phyloP scores from a whole-genome alignment of 2,797 vertebrate species.

The Myotis vivesi region DNA sequence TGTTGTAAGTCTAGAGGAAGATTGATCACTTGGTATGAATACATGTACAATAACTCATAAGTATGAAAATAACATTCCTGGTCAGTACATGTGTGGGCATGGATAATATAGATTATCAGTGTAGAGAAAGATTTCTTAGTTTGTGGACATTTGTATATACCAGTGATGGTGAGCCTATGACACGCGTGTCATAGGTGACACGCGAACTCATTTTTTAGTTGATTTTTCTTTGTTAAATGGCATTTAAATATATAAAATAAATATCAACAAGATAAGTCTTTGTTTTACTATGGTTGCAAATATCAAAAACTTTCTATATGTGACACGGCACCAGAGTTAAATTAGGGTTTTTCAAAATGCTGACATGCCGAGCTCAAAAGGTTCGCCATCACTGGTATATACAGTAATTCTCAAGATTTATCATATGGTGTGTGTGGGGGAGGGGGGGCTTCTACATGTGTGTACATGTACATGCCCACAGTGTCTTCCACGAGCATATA shows the following conservation, averaged over 20 bases:
- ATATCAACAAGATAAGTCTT: no score
- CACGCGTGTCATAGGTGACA: no score
- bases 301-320: no score
- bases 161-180: no score
- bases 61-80: background rate
- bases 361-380: no score
- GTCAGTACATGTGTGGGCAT: background rate
- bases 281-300: no score
- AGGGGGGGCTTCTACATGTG: background rate
- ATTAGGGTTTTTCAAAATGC: no score
- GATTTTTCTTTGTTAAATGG: no score
- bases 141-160: background rate
- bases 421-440: background rate
- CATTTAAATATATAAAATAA: no score
- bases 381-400: no score
- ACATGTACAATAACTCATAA: background rate
- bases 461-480: background rate
- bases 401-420: conserved; percentile 49
- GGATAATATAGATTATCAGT: background rate
- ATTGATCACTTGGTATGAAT: background rate
- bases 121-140: background rate
- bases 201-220: no score
- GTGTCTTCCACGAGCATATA: background rate
- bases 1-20: background rate
- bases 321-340: no score